A percentile compares a stretch with the other conserved stretches of the same genome.
phyloP scores from a whole-genome alignment of 2,113 vertebrate species.

The Heloderma charlesbogerti region DNA sequence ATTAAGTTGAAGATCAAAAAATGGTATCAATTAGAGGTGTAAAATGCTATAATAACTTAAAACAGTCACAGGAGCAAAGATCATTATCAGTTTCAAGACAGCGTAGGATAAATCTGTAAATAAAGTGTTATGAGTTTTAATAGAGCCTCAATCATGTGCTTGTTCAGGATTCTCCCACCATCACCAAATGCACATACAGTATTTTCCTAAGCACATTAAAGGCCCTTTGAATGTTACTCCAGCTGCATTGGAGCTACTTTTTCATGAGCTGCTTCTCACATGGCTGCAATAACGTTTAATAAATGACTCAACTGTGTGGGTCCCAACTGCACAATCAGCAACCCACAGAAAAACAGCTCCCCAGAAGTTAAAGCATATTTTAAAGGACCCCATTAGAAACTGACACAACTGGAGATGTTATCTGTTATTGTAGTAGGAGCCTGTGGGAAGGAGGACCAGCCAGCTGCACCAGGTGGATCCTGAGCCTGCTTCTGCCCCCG shows the following conservation, averaged over 20 bases:
- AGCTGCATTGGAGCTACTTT: neutral
- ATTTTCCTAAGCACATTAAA: neutral
- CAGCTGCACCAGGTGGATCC: no score
- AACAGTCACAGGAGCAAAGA: neutral
- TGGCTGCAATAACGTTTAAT: neutral
- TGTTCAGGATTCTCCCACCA: neutral
- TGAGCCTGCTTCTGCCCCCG: no score
- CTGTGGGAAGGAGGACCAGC: no score
- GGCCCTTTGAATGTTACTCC: neutral
- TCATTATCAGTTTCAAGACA: neutral
- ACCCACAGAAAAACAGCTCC: no score
- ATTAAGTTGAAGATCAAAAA: neutral
- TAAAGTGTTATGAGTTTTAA: neutral
- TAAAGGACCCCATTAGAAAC: neutral
- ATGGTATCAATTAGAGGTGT: neutral
- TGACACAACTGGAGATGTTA: neutral
- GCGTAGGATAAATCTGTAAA: neutral
- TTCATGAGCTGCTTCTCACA: neutral
- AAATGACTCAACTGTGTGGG: neutral
- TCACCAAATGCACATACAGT: neutral
- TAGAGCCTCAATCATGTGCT: neutral
- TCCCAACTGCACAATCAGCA: neutral
- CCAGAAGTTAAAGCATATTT: neutral
- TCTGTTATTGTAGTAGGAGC: no score
- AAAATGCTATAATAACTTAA: neutral